Conservation (phyloP, 2,113 vertebrate species). For the Epinephelus cyanopodus region DNA sequence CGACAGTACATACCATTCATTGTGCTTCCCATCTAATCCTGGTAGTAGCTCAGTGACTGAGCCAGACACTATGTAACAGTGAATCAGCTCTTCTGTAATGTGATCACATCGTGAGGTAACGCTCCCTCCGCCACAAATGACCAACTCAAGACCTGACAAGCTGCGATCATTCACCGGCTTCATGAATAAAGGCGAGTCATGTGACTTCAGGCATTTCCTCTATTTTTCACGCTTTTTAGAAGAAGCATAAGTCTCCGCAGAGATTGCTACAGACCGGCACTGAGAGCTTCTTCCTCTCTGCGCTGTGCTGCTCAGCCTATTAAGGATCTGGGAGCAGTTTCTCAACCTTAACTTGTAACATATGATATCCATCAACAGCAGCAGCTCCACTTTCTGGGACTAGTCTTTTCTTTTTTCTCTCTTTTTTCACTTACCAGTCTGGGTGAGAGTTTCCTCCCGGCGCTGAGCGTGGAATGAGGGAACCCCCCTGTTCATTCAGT, state of each 20-base stretch:
- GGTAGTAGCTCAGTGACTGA: no score
- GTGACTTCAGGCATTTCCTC: constrained; percentile 23
- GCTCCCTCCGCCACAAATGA: neutral
- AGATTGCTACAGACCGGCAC: neutral
- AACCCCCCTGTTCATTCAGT: constrained; percentile 49
- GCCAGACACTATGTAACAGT: constrained; percentile 38
- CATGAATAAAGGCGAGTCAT: neutral
- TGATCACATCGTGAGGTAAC: constrained; percentile 49
- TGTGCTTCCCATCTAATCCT: constrained; percentile 7
- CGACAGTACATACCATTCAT: constrained; percentile 4
- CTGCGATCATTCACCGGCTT: neutral
- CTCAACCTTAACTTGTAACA: constrained; percentile 82
- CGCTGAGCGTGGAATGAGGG: constrained; percentile 72
- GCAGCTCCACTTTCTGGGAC: constrained; percentile 68
- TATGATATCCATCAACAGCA: constrained; percentile 86
- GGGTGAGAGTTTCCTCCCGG: constrained; percentile 85
- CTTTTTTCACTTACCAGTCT: constrained; percentile 89
- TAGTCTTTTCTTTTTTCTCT: constrained; percentile 55
- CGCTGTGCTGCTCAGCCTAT: constrained; percentile 48
- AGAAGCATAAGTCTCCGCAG: neutral
- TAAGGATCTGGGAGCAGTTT: constrained; percentile 85
- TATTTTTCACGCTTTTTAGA: neutral
- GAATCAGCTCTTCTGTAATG: constrained; percentile 67
- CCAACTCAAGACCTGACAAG: neutral
- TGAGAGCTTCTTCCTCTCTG: neutral